These are phyloP conservation scores for Patella pellucida DNA, from an alignment of 2,888 invertebrate genomes.

Conservation along the genomic window DNA sequence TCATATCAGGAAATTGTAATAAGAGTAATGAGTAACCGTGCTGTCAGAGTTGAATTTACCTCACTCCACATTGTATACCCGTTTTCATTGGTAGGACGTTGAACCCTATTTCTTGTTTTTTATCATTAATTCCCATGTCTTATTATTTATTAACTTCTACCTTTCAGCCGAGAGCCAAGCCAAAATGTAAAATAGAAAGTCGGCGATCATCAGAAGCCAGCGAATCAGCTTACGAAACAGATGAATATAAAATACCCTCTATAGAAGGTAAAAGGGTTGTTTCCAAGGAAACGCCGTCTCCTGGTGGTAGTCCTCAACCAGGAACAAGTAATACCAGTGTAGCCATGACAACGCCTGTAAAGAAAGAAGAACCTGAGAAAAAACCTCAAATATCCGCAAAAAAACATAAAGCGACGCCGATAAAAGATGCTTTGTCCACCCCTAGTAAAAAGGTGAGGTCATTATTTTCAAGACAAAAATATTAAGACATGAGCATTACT, in stretches of 20 bases:
- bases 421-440: neutral
- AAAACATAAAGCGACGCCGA: neutral
- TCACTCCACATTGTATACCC: no score
- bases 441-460: constrained; percentile 2
- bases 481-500: no score
- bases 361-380: constrained; percentile 14
- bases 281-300: constrained; percentile 34
- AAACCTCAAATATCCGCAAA: neutral
- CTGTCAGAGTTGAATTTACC: no score
- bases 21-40: no score
- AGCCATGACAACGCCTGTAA: constrained; percentile 11
- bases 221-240: constrained; percentile 24
- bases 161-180: constrained; percentile 24
- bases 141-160: neutral
- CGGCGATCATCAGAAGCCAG: constrained; percentile 36
- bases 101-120: no score
- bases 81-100: no score
- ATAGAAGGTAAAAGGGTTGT: constrained; percentile 45
- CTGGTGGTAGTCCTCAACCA: neutral
- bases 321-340: neutral
- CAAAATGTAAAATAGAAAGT: constrained; percentile 33
- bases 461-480: no score
- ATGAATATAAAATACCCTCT: constrained; percentile 23
- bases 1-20: no score
- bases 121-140: no score